Conservation (phyloP, 2,888 invertebrate species). For the Bugula neritina region DNA sequence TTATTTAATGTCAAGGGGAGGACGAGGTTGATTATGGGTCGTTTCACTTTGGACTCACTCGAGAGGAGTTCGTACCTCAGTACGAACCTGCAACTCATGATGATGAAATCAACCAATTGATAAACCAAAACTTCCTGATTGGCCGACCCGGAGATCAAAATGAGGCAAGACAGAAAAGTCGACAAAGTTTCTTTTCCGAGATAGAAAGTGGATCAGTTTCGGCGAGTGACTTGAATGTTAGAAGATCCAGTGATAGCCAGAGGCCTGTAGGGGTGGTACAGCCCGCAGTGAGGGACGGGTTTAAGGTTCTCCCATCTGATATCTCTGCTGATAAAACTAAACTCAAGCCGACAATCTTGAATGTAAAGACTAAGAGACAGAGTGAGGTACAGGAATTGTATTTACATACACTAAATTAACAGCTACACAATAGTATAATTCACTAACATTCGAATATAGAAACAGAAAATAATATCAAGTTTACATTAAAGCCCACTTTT, state of each 20-base stretch:
- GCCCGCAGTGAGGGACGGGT: conserved; percentile 14
- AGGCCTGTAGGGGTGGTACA: conserved; percentile 8
- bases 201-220: background rate
- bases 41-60: background rate
- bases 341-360: background rate
- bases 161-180: background rate
- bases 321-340: background rate
- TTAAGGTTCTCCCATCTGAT: conserved; percentile 14
- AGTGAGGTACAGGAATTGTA: no score
- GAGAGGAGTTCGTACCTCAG: background rate
- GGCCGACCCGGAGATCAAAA: background rate
- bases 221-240: background rate
- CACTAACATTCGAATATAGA: no score
- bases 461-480: no score
- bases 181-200: background rate
- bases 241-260: background rate
- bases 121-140: conserved; percentile 11
- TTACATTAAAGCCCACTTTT: no score
- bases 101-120: background rate
- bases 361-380: background rate
- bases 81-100: background rate
- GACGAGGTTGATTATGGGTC: conserved; percentile 2
- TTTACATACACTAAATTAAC: no score
- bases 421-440: no score
- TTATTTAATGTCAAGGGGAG: no score